Base-by-base conservation (phyloP, 2,113 vertebrate genomes). In the Sylvietta virens region DNA sequence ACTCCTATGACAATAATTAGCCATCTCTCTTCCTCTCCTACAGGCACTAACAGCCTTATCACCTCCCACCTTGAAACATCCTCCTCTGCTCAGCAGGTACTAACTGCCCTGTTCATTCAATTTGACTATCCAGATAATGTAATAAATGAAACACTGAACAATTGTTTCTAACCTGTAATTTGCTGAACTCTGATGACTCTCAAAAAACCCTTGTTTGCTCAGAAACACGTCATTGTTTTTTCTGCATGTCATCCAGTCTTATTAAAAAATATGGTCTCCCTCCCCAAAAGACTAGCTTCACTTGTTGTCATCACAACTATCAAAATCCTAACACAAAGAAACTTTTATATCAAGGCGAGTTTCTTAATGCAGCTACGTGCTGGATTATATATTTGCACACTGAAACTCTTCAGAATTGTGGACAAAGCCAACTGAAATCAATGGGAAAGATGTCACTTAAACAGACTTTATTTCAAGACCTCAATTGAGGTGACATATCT, bases 1-100 rank as follows among this genome's bases (percentile, higher is more conserved):
- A 60, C 24, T 88, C 35, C 56, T 81, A 42, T 62, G 60, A 94
- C 76, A 96, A 90, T 83, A 93, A 97, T 96, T 95, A 95, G 50
- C 60, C 33, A 57, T 90, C 60, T 73, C n/a, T 85, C 82, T 80
- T 93, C n/a, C 76, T 90, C 57, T 96, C 89, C 92, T 51, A 66
- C 35, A 56, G 64, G 50, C 67, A 90, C 64, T 92, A 83, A 92
- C 33, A 81, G 60, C 67, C 30, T 94, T 93, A 93, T 77, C 81
- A 77, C 27, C 33, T 88, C 88, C 71, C 1, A 35, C 67, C 80
- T 84, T 86, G 72, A 92, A 86, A 88, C 22, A 93, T 74, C 45
- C 64, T 92, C 51, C 64, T 86, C 77, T 81, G 44, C 92, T 93
- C 91, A 92, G 91, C 86, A 91, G 86, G 92, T 60, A 60, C 56